Evolutionary conservation across 2,888 invertebrate species (phyloP), one percentile per base, ranked within the genome.

Genomic region (Folsomia manolachei): DNA sequence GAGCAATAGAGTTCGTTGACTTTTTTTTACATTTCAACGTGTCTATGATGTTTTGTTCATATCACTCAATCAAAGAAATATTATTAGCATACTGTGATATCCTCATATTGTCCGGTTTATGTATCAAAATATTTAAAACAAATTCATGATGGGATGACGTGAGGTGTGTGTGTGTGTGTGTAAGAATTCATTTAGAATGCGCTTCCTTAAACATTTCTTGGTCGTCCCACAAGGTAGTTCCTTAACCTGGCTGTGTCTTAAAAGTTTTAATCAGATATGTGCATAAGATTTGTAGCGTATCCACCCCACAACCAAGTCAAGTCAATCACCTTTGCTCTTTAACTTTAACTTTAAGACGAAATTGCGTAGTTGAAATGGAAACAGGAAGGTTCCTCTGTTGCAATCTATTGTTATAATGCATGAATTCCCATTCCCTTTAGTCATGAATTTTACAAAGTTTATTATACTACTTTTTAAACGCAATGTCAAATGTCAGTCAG

Each of bases 401-500:
- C 21, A 21, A 56, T 56, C 39, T 14, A 39, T 39, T 39, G 39
- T 39, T 39, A 14, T 39, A 39, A 39, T 9, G 39, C 14, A 14
- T 39, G 39, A 9, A 21, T 56, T 56, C 18, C 19, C n/a, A n/a
- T n/a, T n/a, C n/a, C n/a, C n/a, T n/a, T 56, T 21, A 14, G 56
- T 56, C 7, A 56, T 56, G 56, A 56, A 56, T 18, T 56, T n/a
- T 19, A 19, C 21, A 21, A 56, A 56, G 21, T 56, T 56, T 56
- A 56, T 56, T 63, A 7, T 2, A n/a, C n/a, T n/a, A n/a, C n/a
- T n/a, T n/a, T n/a, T n/a, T n/a, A 27, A 27, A 63, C n/a, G 63
- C 63, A 63, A 63, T 63, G 63, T 63, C 63, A 63, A 63, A 63
- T 26, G 63, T 63, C 63, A 63, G 63, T 4, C n/a, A n/a, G n/a